Evolutionary conservation across 2,888 invertebrate species (phyloP).

Genomic region (Drosophila prolongata): DNA sequence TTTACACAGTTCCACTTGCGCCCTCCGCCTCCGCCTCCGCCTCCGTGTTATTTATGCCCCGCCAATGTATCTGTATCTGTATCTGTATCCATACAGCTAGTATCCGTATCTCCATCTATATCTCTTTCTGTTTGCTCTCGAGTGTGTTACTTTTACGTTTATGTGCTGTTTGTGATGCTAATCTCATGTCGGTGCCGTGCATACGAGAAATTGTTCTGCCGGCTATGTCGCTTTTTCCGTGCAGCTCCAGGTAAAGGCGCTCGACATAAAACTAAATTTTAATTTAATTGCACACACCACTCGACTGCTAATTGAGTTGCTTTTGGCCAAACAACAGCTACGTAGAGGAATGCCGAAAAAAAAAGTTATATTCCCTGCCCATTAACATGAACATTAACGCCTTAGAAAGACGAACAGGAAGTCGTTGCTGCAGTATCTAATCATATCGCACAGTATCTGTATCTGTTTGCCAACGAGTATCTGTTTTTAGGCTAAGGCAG

Average conservation of each 20-base stretch:
- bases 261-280: slow-evolving; percentile 75
- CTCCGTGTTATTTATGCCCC: slow-evolving; percentile 30
- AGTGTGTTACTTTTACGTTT: slow-evolving; percentile 74
- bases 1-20: slow-evolving; percentile 63
- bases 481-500: slow-evolving; percentile 22
- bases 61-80: slow-evolving; percentile 23
- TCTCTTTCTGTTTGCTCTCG: slow-evolving; percentile 34
- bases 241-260: slow-evolving; percentile 58
- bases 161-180: slow-evolving; percentile 79
- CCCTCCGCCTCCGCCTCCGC: slow-evolving; percentile 14
- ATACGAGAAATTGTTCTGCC: slow-evolving; percentile 69
- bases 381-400: slow-evolving; percentile 34
- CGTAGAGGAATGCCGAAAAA: slow-evolving; percentile 5
- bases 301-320: slow-evolving; percentile 74
- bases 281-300: slow-evolving; percentile 72
- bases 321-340: slow-evolving; percentile 24
- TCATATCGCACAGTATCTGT: slow-evolving; percentile 58
- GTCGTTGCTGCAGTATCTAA: slow-evolving; percentile 63
- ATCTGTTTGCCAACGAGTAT: slow-evolving; percentile 21
- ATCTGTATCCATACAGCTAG: slow-evolving; percentile 20
- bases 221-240: slow-evolving; percentile 23
- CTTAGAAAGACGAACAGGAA: slow-evolving; percentile 64
- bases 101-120: slow-evolving; percentile 40
- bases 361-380: slow-evolving; percentile 1
- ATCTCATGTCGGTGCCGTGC: slow-evolving; percentile 77